Base-by-base conservation (phyloP, 2,797 vertebrate genomes). In the Pampus argenteus region DNA sequence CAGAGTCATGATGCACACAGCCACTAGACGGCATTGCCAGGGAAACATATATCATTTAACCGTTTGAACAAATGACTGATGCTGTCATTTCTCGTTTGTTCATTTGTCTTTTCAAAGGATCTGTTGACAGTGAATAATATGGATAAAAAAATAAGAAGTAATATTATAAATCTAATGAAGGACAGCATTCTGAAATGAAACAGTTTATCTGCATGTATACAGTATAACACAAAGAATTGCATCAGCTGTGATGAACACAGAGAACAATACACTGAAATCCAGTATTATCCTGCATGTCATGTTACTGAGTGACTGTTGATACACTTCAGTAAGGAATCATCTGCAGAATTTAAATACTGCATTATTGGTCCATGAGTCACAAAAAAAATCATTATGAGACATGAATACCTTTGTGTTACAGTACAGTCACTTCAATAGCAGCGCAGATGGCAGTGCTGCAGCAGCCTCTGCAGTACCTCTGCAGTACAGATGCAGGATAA, bases 391-490 rank as follows among this genome's bases (percentile, higher is more conserved):
- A 22, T 47, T 18, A 13, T 51, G 23, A 23, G 18, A n/a, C 44
- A 28, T 20, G 4, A 68, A 56, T 47, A 23, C 17, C 38, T 44
- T 10, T 51, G 42, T 62, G 54, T 57, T 31, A 47, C 6, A 78
- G 63, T 3, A 22, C 54, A 66, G 65, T 52, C 31, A 47, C 54
- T 69, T 63, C 18, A 51, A 47, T 57, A 36, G 52, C n/a, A 31
- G 38, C 22, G 15, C 54, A 72, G 71, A 67, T 34, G 58, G 51
- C 40, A 8, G 50, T 38, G 55, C 72, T 75, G 80, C 84, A 80
- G 82, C 78, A 82, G 52, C 84, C 76, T 78, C 84, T 82, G 85
- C 83, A 84, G 79, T 62, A 74, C 62, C 66, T 60, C 74, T 82
- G 84, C 86, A 86, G 73, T 47, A 78, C 65, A 76, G 40, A 67